A percentile compares a stretch with the other conserved stretches of the same genome.
phyloP scores from a whole-genome alignment of 1,140 invertebrate genomes.

The Panagrolaimus sp. region DNA sequence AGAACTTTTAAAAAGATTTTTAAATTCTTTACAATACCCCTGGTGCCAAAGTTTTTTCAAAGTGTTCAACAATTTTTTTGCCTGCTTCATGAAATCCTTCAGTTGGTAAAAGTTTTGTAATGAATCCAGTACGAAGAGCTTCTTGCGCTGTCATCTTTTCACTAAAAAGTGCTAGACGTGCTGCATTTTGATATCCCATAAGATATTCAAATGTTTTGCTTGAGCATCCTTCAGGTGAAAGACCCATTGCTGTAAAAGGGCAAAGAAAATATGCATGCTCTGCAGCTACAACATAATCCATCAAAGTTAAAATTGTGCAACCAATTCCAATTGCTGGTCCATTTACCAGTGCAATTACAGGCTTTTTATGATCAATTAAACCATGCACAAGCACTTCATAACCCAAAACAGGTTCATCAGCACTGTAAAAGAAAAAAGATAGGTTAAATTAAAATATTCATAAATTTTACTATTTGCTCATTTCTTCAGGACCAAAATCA shows the following conservation, averaged over 20 bases:
- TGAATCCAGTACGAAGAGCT: constrained; percentile 64
- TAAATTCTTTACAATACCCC: constrained; percentile 11
- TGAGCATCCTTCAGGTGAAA: constrained; percentile 75
- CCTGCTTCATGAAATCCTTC: background rate
- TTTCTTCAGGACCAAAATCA: constrained; percentile 64
- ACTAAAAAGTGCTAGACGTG: constrained; percentile 69
- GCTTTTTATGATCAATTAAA: constrained; percentile 78
- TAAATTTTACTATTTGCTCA: constrained; percentile 16
- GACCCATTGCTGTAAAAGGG: constrained; percentile 72
- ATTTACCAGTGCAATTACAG: constrained; percentile 78
- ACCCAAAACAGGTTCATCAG: background rate
- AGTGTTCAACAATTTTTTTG: constrained; percentile 6
- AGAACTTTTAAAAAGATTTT: too few species aligned
- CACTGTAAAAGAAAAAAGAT: background rate
- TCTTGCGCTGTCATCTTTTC: constrained; percentile 71
- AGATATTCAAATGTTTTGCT: constrained; percentile 73
- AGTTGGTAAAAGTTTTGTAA: constrained; percentile 17
- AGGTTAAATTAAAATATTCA: background rate
- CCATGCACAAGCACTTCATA: constrained; percentile 68
- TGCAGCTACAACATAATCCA: constrained; percentile 79
- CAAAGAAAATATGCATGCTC: constrained; percentile 70
- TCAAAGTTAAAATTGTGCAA: constrained; percentile 72
- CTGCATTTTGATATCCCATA: constrained; percentile 70
- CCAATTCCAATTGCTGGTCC: constrained; percentile 83
- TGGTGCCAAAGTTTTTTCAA: constrained; percentile 14